phyloP scores from a whole-genome alignment of 2,888 invertebrate genomes.

The Sphaeridia pumilis region DNA sequence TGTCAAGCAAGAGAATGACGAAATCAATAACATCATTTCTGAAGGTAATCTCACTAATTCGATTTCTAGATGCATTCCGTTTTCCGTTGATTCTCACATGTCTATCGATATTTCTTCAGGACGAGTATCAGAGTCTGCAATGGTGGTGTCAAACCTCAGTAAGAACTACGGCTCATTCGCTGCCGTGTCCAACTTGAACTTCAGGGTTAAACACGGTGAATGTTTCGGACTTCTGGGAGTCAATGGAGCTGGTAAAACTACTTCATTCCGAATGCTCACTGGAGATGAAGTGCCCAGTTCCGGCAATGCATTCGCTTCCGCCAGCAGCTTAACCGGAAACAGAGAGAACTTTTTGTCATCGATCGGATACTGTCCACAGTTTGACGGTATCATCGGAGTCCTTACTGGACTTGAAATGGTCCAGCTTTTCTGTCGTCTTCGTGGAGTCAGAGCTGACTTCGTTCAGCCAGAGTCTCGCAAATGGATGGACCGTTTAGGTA shows the following conservation, averaged over 20 bases:
- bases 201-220: slow-evolving; percentile 49
- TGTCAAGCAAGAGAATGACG: background rate
- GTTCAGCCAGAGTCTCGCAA: slow-evolving; percentile 23
- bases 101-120: slow-evolving; percentile 13
- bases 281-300: slow-evolving; percentile 42
- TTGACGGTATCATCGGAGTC: slow-evolving; percentile 64
- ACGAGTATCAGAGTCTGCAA: slow-evolving; percentile 20
- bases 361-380: slow-evolving; percentile 56
- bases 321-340: slow-evolving; percentile 36
- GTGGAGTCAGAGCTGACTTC: slow-evolving; percentile 49
- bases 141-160: slow-evolving; percentile 24
- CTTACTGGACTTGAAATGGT: slow-evolving; percentile 65
- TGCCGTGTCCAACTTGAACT: slow-evolving; percentile 55
- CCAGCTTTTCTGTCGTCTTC: slow-evolving; percentile 56
- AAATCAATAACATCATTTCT: background rate
- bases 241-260: slow-evolving; percentile 48
- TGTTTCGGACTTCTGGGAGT: slow-evolving; percentile 45
- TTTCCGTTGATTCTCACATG: background rate
- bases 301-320: slow-evolving; percentile 41
- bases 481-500: slow-evolving; percentile 28
- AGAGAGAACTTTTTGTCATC: slow-evolving; percentile 24
- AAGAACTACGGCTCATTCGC: slow-evolving; percentile 39
- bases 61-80: too few relatives aligned
- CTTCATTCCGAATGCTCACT: slow-evolving; percentile 48
- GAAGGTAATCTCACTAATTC: background rate